Base-by-base conservation (phyloP, 2,113 vertebrate genomes). In the Mormoops blainvillei region DNA sequence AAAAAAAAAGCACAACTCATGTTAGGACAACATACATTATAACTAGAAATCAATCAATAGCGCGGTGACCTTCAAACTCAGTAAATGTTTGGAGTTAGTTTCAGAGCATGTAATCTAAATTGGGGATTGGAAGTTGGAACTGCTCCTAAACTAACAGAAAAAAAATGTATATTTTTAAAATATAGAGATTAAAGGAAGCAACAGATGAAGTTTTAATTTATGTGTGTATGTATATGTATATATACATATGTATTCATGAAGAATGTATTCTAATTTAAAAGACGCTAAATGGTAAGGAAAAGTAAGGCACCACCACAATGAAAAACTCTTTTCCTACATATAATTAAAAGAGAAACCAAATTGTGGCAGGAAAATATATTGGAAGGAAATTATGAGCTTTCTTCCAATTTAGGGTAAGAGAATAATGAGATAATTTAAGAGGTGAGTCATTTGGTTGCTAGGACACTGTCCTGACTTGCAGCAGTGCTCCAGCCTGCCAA, bases 31-130 rank as follows among this genome's bases (percentile, higher is more conserved):
- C 98, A 98, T 98, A 98, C 98, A 98, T 99, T 98, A 98, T 98
- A 99, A 98, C 98, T 99, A 98, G 98, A 98, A 99, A 99, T 99
- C 98, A 99, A 99, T 99, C 99, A 99, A 99, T 99, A 98, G 98
- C 98, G 94, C 98, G 95, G 98, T 98, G 98, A 99, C 98, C 98
- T 98, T 99, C 98, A 99, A 99, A 98, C 98, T 68, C 98, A 97
- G 98, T 98, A 98, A 99, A 98, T 98, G 98, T 99, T 99, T 98
- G 98, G 98, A 99, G 98, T 98, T 98, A 96, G 97, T 98, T 98
- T 98, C 98, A 98, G 98, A 98, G 98, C 98, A 96, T 98, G 98
- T 98, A 99, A 98, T 98, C 98, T 98, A 98, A 98, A 98, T 98
- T 98, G 98, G 98, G 98, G 98, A 98, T 98, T 98, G 98, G 97